Evolutionary conservation across 2,113 vertebrate species (phyloP).

Genomic region (Tursiops truncatus): DNA sequence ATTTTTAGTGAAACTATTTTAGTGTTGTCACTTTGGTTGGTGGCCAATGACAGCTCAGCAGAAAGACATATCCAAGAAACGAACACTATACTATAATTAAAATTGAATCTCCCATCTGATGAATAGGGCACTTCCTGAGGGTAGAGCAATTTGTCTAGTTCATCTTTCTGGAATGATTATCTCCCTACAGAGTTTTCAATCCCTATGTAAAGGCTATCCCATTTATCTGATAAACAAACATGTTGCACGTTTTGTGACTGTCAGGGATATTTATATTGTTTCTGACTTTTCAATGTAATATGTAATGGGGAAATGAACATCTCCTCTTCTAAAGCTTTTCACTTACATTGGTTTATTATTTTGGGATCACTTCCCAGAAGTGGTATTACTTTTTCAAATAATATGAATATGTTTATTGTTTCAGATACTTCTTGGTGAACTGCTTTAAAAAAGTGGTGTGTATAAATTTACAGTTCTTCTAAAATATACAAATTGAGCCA

Average conservation of each 20-base stretch:
- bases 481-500: constrained; percentile 40
- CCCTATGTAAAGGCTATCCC: not conserved
- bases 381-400: constrained; percentile 60
- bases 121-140: not conserved
- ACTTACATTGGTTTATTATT: constrained; percentile 61
- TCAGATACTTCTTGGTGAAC: constrained; percentile 38
- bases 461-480: constrained; percentile 59
- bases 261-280: constrained; percentile 37
- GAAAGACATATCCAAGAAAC: not conserved
- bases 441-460: not conserved
- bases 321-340: not conserved
- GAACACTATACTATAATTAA: not conserved
- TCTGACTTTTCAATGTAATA: constrained; percentile 28
- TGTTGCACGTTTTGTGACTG: not conserved
- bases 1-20: not conserved
- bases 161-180: not conserved
- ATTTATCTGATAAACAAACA: constrained; percentile 38
- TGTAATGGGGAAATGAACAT: constrained; percentile 55
- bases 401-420: constrained; percentile 64
- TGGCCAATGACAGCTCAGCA: not conserved
- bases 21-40: not conserved
- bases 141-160: not conserved
- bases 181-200: not conserved
- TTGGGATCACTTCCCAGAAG: constrained; percentile 72
- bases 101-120: not conserved